Evolutionary conservation across 1,140 invertebrate species (phyloP).

Genomic region (Drosophila equinoxialis): DNA sequence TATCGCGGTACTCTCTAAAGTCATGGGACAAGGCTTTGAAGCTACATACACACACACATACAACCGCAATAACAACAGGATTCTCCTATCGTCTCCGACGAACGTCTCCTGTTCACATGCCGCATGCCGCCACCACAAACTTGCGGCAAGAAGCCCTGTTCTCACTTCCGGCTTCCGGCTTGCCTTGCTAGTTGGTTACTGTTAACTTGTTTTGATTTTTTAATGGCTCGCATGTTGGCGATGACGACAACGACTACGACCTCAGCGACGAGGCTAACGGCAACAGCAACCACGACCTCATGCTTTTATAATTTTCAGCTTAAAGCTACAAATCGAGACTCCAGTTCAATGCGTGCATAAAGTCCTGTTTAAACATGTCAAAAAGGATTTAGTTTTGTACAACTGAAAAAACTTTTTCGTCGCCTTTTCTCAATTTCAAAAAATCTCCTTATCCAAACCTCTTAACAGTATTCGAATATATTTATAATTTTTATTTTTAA

Average conservation of each 20-base stretch:
- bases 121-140: conserved; percentile 69
- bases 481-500: background rate
- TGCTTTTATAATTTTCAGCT: conserved; percentile 49
- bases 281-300: conserved; percentile 49
- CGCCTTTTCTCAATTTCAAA: no score
- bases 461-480: background rate
- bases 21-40: conserved; percentile 48
- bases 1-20: conserved; percentile 52
- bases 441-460: background rate
- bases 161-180: conserved; percentile 73
- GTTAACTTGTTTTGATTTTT: conserved; percentile 82
- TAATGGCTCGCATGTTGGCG: conserved; percentile 71
- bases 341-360: no score
- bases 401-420: no score
- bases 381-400: no score
- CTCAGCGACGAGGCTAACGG: conserved; percentile 22
- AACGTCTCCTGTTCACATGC: conserved; percentile 41
- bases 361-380: no score
- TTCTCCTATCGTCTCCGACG: conserved; percentile 28
- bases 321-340: conserved; percentile 33
- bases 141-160: conserved; percentile 73
- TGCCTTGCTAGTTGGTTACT: conserved; percentile 60
- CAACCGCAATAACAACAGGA: conserved; percentile 42
- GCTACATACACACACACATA: conserved; percentile 34
- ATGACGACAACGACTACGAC: conserved; percentile 39